Evolutionary conservation across 2,888 invertebrate species (phyloP), one percentile per base, ranked within the genome.

Genomic region (Cyaniris semiargus): DNA sequence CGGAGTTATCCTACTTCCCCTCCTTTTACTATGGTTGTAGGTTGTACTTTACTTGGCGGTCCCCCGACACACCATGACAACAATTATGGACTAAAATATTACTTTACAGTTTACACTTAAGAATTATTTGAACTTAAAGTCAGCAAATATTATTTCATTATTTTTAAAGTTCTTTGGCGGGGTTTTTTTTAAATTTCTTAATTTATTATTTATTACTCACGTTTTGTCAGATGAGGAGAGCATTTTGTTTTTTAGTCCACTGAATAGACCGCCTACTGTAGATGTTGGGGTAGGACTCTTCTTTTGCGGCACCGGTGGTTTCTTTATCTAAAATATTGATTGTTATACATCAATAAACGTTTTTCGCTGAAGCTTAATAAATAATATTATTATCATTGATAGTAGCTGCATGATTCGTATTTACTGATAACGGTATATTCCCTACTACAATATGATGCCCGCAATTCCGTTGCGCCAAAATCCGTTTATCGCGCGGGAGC

Each of bases 221-320:
- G 80, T 78, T 74, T 95, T 95, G 71, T 94, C 94, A 10, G 95
- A 91, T 0, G 94, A 90, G 38, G 94, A 90, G 82, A 95, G 81
- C 85, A 95, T 94, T 88, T 95, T 95, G 83, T 89, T 95, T 84
- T 95, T 95, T n/a, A 96, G 87, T 6, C 95, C 95, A 79, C 95
- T 95, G 81, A 96, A 91, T 79, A 96, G 84, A 10, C 95, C 94
- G 60, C 95, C 94, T 48, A 95, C 93, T 1, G 86, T 88, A 0
- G 90, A 85, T 0, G 87, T 82, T 7, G 95, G 94, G 8, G 95
- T 95, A 0, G 96, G 96, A 78, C 96, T 95, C 83, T 96, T 96
- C 88, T 96, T 96, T 60, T 95, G 90, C 81, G 96, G 95, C 85
- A 96, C 95, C 75, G 93, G 91, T 10, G 96, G 96, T 87, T 96